A percentile compares a stretch with the other conserved stretches of the same genome.
These are phyloP conservation scores for Micromesistius poutassou DNA, from an alignment of 2,797 vertebrate species.

Conservation along the genomic window DNA sequence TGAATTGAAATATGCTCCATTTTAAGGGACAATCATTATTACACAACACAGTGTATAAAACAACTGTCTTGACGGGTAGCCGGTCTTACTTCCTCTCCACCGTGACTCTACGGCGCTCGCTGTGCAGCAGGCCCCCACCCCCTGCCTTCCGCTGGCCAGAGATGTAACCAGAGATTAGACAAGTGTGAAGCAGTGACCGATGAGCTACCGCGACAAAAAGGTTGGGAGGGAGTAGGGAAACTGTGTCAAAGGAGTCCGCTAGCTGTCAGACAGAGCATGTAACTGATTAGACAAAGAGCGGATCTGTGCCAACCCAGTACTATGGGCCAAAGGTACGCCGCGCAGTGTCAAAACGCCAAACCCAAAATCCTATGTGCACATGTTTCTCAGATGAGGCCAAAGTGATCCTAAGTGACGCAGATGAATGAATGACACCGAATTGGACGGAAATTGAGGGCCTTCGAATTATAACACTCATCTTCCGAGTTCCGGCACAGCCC, in stretches of 20 bases:
- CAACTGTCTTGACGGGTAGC: background rate
- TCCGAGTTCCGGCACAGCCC: background rate
- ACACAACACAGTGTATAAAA: background rate
- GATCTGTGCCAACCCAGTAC: background rate
- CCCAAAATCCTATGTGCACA: background rate
- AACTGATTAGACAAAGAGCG: background rate
- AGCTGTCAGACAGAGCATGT: background rate
- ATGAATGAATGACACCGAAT: background rate
- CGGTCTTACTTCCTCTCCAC: background rate
- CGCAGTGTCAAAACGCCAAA: background rate
- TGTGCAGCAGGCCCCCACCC: background rate
- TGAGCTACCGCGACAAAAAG: background rate
- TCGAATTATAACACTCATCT: background rate
- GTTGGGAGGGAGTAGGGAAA: background rate
- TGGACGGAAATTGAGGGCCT: background rate
- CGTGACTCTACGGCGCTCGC: background rate
- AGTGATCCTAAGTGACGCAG: background rate
- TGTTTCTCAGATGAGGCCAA: background rate
- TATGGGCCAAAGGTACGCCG: background rate
- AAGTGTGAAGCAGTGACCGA: slow-evolving; percentile 11
- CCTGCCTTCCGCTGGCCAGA: background rate
- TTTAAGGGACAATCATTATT: background rate
- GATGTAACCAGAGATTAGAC: slow-evolving; percentile 4
- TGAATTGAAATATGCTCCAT: background rate
- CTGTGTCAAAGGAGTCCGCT: slow-evolving; percentile 14